Conservation (phyloP, 2,888 invertebrate genomes). For the Agrotis segetum region DNA sequence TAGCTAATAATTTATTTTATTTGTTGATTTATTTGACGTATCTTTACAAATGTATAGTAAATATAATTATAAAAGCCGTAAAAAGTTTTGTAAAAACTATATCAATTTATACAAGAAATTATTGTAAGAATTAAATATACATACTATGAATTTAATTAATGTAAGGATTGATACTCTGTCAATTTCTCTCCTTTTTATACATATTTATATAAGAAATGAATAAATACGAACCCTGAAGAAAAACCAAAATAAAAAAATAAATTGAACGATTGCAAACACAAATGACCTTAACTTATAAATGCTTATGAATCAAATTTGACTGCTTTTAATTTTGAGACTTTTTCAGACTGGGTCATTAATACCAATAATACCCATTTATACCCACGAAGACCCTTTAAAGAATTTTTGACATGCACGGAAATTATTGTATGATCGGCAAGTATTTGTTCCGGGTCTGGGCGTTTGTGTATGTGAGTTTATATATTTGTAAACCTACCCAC, state of each 20-base stretch:
- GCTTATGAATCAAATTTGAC: neutral
- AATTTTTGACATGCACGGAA: too few relatives aligned
- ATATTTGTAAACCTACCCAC: too few relatives aligned
- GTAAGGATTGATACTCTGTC: neutral
- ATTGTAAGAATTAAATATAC: neutral
- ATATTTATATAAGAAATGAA: neutral
- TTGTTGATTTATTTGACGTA: too few relatives aligned
- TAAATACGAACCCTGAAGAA: neutral
- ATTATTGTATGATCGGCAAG: too few relatives aligned
- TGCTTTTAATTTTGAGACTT: too few relatives aligned
- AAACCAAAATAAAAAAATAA: neutral
- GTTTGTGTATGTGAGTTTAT: too few relatives aligned
- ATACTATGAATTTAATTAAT: neutral
- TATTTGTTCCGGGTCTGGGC: too few relatives aligned
- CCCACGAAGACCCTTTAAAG: too few relatives aligned
- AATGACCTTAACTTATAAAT: neutral
- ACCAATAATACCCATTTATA: too few relatives aligned
- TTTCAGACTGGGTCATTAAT: neutral
- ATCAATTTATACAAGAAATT: conserved; percentile 14
- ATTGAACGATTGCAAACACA: neutral
- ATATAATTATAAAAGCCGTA: neutral
- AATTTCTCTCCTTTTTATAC: neutral
- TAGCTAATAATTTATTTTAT: neutral
- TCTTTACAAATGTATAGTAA: neutral
- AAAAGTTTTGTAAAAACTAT: conserved; percentile 17